These are phyloP conservation scores for Aix galericulata DNA, from an alignment of 2,113 vertebrate genomes.

Conservation along the genomic window DNA sequence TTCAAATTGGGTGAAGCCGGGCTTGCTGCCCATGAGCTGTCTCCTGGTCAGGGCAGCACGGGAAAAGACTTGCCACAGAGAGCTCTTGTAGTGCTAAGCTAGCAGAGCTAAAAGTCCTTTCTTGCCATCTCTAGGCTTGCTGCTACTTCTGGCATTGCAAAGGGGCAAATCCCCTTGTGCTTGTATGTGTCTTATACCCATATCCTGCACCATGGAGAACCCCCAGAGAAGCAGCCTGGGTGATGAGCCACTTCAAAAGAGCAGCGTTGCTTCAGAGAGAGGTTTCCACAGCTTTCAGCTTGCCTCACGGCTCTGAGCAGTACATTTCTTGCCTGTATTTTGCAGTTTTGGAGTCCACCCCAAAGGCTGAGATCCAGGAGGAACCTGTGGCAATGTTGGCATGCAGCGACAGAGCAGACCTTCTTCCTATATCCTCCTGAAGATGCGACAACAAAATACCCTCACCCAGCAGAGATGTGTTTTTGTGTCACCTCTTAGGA, in stretches of 20 bases:
- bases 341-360: neutral
- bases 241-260: rapidly evolving
- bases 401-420: neutral
- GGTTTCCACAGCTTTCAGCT: neutral
- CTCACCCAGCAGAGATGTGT: neutral
- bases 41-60: neutral
- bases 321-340: neutral
- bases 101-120: rapidly evolving
- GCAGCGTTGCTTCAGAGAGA: too few species aligned
- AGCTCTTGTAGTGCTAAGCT: neutral
- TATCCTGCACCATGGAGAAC: rapidly evolving
- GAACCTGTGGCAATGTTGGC: neutral
- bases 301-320: neutral
- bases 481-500: neutral
- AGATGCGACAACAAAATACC: neutral
- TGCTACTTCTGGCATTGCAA: neutral
- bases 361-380: neutral
- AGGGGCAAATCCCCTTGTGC: neutral
- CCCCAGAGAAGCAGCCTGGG: neutral
- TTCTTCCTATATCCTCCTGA: neutral
- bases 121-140: neutral
- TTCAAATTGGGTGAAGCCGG: neutral
- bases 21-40: neutral
- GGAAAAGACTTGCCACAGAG: neutral
- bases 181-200: neutral